Percentiles rank a stretch among this genome's conserved stretches.
Evolutionary conservation across 2,888 invertebrate genomes (phyloP).

Genomic region (Nymphalis urticae): DNA sequence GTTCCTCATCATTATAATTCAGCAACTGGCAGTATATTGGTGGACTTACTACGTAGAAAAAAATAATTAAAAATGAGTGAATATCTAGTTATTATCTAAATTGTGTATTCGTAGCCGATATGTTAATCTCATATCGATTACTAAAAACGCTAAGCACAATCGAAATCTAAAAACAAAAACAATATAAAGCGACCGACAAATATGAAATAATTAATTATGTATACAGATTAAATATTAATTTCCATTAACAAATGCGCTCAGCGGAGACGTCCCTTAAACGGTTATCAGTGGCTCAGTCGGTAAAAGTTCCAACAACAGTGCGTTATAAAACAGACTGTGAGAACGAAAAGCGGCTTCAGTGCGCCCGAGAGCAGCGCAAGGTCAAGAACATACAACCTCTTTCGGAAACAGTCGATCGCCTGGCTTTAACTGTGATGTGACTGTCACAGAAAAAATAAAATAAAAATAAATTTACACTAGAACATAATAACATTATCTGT

Average conservation of each 20-base stretch:
- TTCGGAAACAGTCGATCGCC: slow-evolving; percentile 64
- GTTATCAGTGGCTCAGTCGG: slow-evolving; percentile 47
- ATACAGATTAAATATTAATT: neutral
- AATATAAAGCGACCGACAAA: no score
- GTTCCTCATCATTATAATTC: no score
- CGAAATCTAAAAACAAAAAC: no score
- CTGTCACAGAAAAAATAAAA: slow-evolving; percentile 47
- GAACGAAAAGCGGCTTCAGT: slow-evolving; percentile 74
- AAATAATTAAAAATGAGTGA: no score
- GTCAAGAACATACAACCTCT: slow-evolving; percentile 73
- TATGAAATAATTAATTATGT: neutral
- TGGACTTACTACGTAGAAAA: no score
- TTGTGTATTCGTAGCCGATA: no score
- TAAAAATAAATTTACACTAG: slow-evolving; percentile 46
- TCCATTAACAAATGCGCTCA: slow-evolving; percentile 20
- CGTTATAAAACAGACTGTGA: slow-evolving; percentile 74
- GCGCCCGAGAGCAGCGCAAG: slow-evolving; percentile 67
- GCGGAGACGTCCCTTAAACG: slow-evolving; percentile 34
- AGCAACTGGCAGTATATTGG: no score
- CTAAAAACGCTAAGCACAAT: no score
- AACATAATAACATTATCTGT: slow-evolving; percentile 25
- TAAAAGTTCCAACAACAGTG: slow-evolving; percentile 76
- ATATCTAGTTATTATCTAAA: no score
- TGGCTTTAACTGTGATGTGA: slow-evolving; percentile 60
- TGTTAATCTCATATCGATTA: no score